Conservation (phyloP, 2,888 invertebrate species). For the Barypeithes pellucidus region DNA sequence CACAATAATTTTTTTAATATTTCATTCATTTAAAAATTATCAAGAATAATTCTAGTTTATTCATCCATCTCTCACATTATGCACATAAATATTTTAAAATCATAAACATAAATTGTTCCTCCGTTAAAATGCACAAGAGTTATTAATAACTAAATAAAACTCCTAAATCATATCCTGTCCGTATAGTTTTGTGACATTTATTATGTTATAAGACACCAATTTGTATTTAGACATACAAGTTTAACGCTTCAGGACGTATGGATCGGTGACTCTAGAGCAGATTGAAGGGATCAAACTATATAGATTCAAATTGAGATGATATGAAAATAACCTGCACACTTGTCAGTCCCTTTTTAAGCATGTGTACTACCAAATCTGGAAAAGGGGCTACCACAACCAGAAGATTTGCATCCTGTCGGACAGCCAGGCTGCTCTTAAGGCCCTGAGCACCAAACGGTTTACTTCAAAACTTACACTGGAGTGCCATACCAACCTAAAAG, state of each 20-base stretch:
- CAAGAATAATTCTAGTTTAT: constrained; percentile 26
- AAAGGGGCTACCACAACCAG: too few species aligned
- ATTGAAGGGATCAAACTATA: not conserved
- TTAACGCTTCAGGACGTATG: constrained; percentile 10
- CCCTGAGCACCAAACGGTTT: too few species aligned
- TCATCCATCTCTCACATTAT: constrained; percentile 9
- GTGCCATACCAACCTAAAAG: too few species aligned
- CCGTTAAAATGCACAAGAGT: not conserved
- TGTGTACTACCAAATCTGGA: too few species aligned
- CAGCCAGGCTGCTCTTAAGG: too few species aligned
- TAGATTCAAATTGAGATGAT: too few species aligned
- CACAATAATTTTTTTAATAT: not conserved
- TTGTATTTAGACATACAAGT: constrained; percentile 28
- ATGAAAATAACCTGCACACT: too few species aligned
- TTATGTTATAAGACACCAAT: constrained; percentile 35
- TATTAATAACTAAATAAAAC: constrained; percentile 35
- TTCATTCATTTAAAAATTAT: not conserved
- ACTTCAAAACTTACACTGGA: too few species aligned
- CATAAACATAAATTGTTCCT: not conserved
- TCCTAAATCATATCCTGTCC: constrained; percentile 26
- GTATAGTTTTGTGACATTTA: constrained; percentile 27
- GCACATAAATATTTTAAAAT: not conserved
- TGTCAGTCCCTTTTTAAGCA: too few species aligned
- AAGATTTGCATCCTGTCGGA: too few species aligned
- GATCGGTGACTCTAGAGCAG: not conserved